Conservation (phyloP, 2,888 invertebrate genomes). For the Oscheius sp. region DNA sequence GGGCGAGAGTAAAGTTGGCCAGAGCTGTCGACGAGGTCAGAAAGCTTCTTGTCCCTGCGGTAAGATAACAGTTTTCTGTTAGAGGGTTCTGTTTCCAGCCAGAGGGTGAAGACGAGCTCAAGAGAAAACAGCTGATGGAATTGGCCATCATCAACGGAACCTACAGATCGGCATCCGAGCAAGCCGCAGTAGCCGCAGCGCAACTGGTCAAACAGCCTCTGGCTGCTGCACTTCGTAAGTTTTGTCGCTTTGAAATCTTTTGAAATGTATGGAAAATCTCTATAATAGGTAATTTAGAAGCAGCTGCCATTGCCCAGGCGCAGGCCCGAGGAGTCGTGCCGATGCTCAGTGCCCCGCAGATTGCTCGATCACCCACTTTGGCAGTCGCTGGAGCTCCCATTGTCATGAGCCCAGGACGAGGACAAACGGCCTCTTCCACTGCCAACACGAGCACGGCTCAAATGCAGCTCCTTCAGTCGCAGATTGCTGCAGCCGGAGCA, state of each 20-base stretch:
- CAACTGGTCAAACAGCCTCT: slow-evolving; percentile 52
- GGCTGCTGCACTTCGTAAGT: slow-evolving; percentile 52
- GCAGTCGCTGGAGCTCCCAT: slow-evolving; percentile 63
- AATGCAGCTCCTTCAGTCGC: slow-evolving; percentile 25
- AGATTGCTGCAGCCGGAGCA: slow-evolving; percentile 25
- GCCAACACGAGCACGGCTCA: slow-evolving; percentile 23
- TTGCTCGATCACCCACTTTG: slow-evolving; percentile 53
- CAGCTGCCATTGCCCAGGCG: slow-evolving; percentile 38
- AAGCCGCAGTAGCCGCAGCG: slow-evolving; percentile 49
- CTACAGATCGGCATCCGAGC: slow-evolving; percentile 80
- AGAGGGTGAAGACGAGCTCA: slow-evolving; percentile 99
- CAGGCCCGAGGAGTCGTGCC: slow-evolving; percentile 37
- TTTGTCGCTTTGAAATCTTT: background rate
- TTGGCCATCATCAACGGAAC: slow-evolving; percentile 99
- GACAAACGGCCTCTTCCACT: slow-evolving; percentile 36
- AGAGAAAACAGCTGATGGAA: slow-evolving; percentile 99
- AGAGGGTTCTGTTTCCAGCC: slow-evolving; percentile 81
- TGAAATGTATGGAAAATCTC: background rate
- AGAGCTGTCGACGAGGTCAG: slow-evolving; percentile 97
- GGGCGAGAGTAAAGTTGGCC: slow-evolving; percentile 92
- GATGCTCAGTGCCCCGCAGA: slow-evolving; percentile 30
- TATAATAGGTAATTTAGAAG: slow-evolving; percentile 40
- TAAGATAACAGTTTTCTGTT: slow-evolving; percentile 74
- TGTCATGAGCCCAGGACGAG: slow-evolving; percentile 61
- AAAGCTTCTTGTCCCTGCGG: slow-evolving; percentile 93